These are phyloP conservation scores for Vultur gryphus DNA, from an alignment of 2,797 vertebrate species.

Conservation along the genomic window DNA sequence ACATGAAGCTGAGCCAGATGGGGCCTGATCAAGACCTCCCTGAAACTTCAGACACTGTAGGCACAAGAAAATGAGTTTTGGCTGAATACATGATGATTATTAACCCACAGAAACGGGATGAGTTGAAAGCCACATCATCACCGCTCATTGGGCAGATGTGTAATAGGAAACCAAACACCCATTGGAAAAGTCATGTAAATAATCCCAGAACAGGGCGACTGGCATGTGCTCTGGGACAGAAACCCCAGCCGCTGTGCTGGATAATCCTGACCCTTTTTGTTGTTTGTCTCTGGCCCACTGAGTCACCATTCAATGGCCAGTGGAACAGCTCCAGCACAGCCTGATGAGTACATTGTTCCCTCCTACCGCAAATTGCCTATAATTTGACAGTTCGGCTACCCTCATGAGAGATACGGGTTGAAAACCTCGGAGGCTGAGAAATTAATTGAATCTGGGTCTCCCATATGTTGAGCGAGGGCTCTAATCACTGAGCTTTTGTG, in stretches of 20 bases:
- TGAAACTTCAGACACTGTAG: not conserved
- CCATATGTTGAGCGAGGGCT: not conserved
- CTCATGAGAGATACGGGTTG: not conserved
- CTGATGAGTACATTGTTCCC: not conserved
- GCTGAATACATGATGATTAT: not conserved
- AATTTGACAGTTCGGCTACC: not conserved
- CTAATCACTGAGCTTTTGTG: not conserved
- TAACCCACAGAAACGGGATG: not conserved
- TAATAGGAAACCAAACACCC: not conserved
- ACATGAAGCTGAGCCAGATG: not conserved
- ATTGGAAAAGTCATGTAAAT: not conserved
- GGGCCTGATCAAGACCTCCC: not conserved
- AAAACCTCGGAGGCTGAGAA: not conserved
- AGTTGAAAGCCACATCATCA: not conserved
- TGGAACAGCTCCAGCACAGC: not conserved
- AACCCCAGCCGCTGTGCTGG: not conserved
- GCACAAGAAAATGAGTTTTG: not conserved
- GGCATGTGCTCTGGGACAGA: not conserved
- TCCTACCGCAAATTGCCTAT: not conserved
- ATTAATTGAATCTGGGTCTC: conserved; percentile 19
- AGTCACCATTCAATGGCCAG: not conserved
- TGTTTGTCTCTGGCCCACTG: not conserved
- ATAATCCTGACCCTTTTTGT: not conserved
- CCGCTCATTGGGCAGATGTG: fast-evolving
- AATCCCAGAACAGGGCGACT: not conserved